Percentiles rank a stretch among this genome's conserved stretches.
Conservation (phyloP, 1,140 invertebrate species). For the Glossosoma conforme region DNA sequence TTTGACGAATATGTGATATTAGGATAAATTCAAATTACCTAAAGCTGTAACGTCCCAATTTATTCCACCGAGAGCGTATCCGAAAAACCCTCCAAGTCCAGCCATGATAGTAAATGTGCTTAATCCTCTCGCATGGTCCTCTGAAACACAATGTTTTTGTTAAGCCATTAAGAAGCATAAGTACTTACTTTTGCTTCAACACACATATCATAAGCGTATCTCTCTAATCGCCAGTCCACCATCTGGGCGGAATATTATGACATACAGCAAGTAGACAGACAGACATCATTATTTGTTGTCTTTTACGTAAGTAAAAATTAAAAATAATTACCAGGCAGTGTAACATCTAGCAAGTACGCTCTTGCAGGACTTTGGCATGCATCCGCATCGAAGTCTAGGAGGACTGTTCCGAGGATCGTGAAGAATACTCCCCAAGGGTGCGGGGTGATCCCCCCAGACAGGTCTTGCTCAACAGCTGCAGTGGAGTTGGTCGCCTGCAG, state of each 20-base stretch:
- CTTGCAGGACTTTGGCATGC: slow-evolving; percentile 91
- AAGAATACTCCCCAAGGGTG: slow-evolving; percentile 89
- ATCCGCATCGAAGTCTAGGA: slow-evolving; percentile 94
- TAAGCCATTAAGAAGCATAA: no score
- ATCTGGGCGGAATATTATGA: no score
- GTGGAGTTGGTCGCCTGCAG: slow-evolving; percentile 9
- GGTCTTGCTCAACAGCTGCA: background rate
- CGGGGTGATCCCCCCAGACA: slow-evolving; percentile 36
- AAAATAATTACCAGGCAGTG: slow-evolving; percentile 64
- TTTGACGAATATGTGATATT: background rate
- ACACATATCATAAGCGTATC: no score
- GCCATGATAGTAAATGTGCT: slow-evolving; percentile 97
- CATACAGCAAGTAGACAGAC: no score
- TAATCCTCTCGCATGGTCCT: slow-evolving; percentile 87
- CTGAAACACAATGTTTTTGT: slow-evolving; percentile 49
- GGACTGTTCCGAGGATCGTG: slow-evolving; percentile 87
- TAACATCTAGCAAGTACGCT: slow-evolving; percentile 90
- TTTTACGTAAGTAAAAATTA: slow-evolving; percentile 1
- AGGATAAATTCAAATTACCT: slow-evolving; percentile 47
- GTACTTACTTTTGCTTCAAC: background rate
- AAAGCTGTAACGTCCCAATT: slow-evolving; percentile 86
- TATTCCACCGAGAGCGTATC: slow-evolving; percentile 87
- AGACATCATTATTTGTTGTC: no score
- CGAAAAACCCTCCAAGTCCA: slow-evolving; percentile 88
- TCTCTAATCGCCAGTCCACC: no score